Conservation (phyloP, 1,140 invertebrate species). For the Lordiphosa mommai region DNA sequence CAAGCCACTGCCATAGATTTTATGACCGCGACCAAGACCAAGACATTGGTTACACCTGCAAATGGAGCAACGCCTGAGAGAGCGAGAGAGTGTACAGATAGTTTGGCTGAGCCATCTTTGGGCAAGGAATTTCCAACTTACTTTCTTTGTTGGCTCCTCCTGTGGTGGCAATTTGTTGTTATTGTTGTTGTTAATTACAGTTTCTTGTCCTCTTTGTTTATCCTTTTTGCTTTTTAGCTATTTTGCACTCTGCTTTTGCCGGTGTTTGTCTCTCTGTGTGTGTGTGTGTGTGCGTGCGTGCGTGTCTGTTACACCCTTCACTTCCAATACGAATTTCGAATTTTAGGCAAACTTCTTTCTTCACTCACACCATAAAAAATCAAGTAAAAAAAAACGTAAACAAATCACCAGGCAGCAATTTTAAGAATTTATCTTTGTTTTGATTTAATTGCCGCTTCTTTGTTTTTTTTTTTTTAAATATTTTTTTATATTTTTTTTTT, state of each 20-base stretch:
- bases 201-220: slow-evolving; percentile 15
- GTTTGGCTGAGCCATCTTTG: slow-evolving; percentile 51
- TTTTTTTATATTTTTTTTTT: slow-evolving; percentile 38
- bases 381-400: slow-evolving; percentile 65
- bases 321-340: slow-evolving; percentile 56
- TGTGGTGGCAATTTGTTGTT: slow-evolving; percentile 4
- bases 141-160: slow-evolving; percentile 55
- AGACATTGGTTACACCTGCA: slow-evolving; percentile 56
- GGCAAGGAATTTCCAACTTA: slow-evolving; percentile 71
- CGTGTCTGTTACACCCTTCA: slow-evolving; percentile 65
- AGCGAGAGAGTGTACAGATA: slow-evolving; percentile 8
- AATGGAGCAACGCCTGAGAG: slow-evolving; percentile 52
- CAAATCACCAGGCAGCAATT: slow-evolving; percentile 60
- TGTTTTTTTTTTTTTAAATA: slow-evolving; percentile 1
- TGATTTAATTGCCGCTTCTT: too few species aligned
- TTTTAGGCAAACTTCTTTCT: slow-evolving; percentile 25
- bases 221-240: slow-evolving; percentile 24
- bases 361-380: slow-evolving; percentile 67
- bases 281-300: slow-evolving; percentile 20
- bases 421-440: slow-evolving; percentile 1
- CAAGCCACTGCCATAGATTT: slow-evolving; percentile 67
- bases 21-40: slow-evolving; percentile 70
- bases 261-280: slow-evolving; percentile 27
- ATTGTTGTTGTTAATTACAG: slow-evolving; percentile 16
- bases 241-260: slow-evolving; percentile 43